Evolutionary conservation across 2,888 invertebrate species (phyloP).

Genomic region (Chrysomela aeneicollis): DNA sequence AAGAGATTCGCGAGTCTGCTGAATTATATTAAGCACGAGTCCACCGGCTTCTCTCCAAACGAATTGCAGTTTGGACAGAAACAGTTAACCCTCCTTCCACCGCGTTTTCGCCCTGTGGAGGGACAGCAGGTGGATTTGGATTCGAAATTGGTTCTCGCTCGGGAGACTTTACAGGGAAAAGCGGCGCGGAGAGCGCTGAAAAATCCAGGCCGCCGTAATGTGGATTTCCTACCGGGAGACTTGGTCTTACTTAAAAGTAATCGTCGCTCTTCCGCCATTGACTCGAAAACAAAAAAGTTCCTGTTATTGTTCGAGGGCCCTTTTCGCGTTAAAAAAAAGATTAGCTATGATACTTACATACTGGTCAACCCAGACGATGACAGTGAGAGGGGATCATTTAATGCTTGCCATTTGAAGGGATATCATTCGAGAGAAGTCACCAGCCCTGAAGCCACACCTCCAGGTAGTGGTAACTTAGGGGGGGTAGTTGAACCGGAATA

Average conservation of each 20-base stretch:
- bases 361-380: too few species aligned
- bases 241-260: background rate
- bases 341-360: too few species aligned
- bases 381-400: background rate
- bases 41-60: constrained; percentile 9
- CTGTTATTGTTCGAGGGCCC: too few species aligned
- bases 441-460: too few species aligned
- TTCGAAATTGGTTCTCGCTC: background rate
- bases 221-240: background rate
- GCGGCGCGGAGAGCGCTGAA: constrained; percentile 8
- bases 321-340: too few species aligned
- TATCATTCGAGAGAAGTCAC: background rate
- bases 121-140: background rate
- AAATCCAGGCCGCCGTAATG: background rate
- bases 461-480: too few species aligned
- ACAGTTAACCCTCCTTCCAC: background rate
- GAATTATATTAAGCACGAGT: constrained; percentile 7
- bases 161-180: background rate
- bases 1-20: background rate
- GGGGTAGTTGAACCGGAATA: too few species aligned
- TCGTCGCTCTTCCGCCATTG: background rate
- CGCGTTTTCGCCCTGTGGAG: background rate
- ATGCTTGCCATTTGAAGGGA: background rate
- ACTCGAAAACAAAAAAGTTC: background rate
- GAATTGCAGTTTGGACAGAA: background rate